phyloP scores from a whole-genome alignment of 2,888 invertebrate species.

The Phengaris alcon region DNA sequence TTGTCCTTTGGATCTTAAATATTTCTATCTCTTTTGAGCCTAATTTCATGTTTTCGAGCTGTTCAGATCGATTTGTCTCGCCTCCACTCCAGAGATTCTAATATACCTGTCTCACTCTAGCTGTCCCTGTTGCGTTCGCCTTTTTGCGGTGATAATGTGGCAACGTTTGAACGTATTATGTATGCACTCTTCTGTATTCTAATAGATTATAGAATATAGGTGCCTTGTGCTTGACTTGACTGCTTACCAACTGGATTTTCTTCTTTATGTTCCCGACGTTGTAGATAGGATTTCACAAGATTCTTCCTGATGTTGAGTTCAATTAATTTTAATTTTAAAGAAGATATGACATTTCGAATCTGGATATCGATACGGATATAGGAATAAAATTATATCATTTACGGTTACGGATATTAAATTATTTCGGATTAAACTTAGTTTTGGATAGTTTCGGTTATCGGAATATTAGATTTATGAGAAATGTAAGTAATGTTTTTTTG shows the following conservation, averaged over 20 bases:
- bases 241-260: neutral
- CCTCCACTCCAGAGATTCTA: conserved; percentile 56
- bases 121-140: conserved; percentile 56
- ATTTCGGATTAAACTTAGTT: too few relatives aligned
- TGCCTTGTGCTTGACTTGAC: neutral
- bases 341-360: too few relatives aligned
- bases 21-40: conserved; percentile 55
- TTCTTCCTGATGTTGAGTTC: neutral
- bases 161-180: conserved; percentile 42
- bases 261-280: neutral
- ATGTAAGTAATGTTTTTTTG: too few relatives aligned
- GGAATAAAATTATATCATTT: too few relatives aligned
- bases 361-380: too few relatives aligned
- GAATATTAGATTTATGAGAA: too few relatives aligned
- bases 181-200: conserved; percentile 9
- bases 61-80: conserved; percentile 68
- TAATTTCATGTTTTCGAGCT: conserved; percentile 58
- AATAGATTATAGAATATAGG: neutral
- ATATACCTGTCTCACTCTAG: conserved; percentile 54
- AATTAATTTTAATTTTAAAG: too few relatives aligned
- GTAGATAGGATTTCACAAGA: neutral
- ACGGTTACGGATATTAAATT: too few relatives aligned
- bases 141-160: conserved; percentile 53
- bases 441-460: too few relatives aligned
- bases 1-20: conserved; percentile 48